A percentile compares a stretch with the other conserved stretches of the same genome.
These are phyloP conservation scores for Eristalis tenax DNA, from an alignment of 2,888 invertebrate genomes.

Conservation along the genomic window DNA sequence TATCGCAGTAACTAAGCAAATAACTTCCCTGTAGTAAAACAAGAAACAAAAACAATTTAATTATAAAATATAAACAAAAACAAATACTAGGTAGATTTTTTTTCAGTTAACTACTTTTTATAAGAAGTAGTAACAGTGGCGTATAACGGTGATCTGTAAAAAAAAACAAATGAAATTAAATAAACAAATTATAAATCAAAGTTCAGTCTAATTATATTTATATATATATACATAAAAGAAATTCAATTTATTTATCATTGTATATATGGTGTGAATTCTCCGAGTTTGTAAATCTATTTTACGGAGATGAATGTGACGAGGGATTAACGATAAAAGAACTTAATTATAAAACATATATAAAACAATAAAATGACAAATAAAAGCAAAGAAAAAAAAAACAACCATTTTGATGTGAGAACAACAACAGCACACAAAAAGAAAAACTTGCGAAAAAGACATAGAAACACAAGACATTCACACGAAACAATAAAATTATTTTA, in stretches of 20 bases:
- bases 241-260: conserved; percentile 56
- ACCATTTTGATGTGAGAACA: conserved; percentile 3
- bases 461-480: conserved; percentile 76
- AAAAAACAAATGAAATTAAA: conserved; percentile 12
- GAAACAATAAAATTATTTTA: conserved; percentile 77
- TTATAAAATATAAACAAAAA: conserved; percentile 65
- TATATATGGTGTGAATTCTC: conserved; percentile 68
- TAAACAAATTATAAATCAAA: conserved; percentile 49
- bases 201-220: conserved; percentile 63
- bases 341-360: conserved; percentile 53
- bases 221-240: conserved; percentile 13
- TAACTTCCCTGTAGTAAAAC: conserved; percentile 61
- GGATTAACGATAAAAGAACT: conserved; percentile 19
- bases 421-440: neutral
- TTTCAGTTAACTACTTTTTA: conserved; percentile 61
- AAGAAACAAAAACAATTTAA: conserved; percentile 32
- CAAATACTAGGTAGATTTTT: conserved; percentile 67
- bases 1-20: conserved; percentile 60
- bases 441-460: conserved; percentile 25
- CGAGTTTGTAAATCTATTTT: conserved; percentile 66
- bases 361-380: conserved; percentile 56
- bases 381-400: conserved; percentile 31
- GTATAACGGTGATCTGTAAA: conserved; percentile 70
- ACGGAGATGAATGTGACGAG: conserved; percentile 54
- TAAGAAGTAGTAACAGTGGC: conserved; percentile 53